phyloP scores from a whole-genome alignment of 1,140 invertebrate species.

The Stratiolaelaps scimitus region DNA sequence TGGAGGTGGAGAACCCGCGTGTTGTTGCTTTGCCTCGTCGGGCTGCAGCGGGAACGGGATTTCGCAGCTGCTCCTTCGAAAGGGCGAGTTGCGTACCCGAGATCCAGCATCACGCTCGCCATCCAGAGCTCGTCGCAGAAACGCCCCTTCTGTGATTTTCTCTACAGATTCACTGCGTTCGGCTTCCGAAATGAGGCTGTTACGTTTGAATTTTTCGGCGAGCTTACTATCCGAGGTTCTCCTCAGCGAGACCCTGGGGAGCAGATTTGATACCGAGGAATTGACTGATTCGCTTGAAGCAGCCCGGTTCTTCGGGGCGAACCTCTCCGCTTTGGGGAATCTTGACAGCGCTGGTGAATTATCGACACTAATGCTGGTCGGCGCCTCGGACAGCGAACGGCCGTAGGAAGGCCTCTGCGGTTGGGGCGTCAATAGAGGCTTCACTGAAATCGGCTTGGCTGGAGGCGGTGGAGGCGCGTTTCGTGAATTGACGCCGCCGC shows the following conservation, averaged over 20 bases:
- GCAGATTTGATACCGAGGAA: not conserved
- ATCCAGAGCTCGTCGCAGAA: slow-evolving; percentile 10
- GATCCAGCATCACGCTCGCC: not conserved
- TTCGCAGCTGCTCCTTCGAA: slow-evolving; percentile 12
- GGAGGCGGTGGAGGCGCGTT: not conserved
- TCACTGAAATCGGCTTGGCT: not conserved
- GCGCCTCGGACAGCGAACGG: not conserved
- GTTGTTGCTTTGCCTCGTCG: no score
- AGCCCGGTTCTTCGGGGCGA: not conserved
- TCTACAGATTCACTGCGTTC: slow-evolving; percentile 1
- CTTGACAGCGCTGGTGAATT: slow-evolving; percentile 1
- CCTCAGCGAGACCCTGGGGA: not conserved
- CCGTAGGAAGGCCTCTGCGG: not conserved
- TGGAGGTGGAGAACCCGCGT: no score
- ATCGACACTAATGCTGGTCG: not conserved
- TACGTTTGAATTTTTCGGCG: slow-evolving; percentile 22
- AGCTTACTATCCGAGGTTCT: slow-evolving; percentile 23
- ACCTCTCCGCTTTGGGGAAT: not conserved
- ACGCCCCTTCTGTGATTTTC: not conserved
- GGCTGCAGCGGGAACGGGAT: no score
- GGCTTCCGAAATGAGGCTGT: not conserved
- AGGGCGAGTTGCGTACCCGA: slow-evolving; percentile 10
- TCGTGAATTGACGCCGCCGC: no score
- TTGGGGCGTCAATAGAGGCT: not conserved
- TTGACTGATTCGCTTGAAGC: not conserved